These are phyloP conservation scores for Isurus oxyrinchus DNA, from an alignment of 2,113 vertebrate species.

Conservation along the genomic window DNA sequence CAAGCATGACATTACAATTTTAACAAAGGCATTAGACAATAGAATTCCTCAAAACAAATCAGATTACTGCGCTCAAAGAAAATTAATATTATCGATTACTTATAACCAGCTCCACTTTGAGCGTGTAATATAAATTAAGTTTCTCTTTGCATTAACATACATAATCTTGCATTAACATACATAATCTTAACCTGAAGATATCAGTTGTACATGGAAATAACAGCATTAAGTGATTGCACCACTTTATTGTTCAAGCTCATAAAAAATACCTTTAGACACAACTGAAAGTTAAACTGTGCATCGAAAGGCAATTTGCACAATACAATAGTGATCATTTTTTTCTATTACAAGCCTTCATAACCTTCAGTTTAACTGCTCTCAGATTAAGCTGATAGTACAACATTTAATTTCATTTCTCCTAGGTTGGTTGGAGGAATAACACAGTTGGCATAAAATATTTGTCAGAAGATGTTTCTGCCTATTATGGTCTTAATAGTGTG, in stretches of 20 bases:
- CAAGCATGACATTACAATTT: background rate
- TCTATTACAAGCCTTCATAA: slow-evolving; percentile 22
- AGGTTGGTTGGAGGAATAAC: background rate
- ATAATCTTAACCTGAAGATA: background rate
- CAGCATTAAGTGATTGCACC: background rate
- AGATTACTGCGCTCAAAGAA: background rate
- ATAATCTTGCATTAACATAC: background rate
- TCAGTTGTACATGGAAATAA: background rate
- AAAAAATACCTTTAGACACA: background rate
- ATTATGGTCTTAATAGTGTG: background rate
- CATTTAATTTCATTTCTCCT: background rate
- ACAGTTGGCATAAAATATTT: background rate
- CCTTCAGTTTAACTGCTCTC: background rate
- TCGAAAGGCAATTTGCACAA: background rate
- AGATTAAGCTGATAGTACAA: background rate
- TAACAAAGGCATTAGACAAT: background rate
- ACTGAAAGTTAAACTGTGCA: background rate
- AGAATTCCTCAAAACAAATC: background rate
- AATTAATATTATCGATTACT: background rate
- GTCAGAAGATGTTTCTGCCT: background rate
- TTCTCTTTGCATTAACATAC: background rate
- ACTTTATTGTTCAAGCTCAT: background rate
- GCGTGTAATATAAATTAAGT: background rate
- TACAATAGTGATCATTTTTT: background rate
- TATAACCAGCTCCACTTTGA: background rate